phyloP scores from a whole-genome alignment of 2,113 vertebrate genomes.

The Cyrtonyx montezumae region DNA sequence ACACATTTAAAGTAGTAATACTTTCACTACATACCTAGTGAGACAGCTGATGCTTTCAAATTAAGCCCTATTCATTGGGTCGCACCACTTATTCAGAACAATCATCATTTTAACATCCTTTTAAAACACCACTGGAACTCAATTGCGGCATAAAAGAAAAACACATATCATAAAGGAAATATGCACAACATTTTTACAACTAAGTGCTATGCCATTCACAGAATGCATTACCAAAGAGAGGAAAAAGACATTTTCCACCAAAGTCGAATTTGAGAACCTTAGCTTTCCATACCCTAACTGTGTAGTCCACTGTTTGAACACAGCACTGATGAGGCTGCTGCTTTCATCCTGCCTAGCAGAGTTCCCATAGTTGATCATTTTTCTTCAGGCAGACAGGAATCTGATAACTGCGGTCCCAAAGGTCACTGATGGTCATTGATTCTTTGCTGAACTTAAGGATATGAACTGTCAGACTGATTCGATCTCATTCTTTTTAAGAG shows the following conservation, averaged over 20 bases:
- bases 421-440: not conserved
- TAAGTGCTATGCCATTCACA: not conserved
- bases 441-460: not conserved
- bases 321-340: not conserved
- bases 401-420: not conserved
- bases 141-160: not conserved
- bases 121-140: not conserved
- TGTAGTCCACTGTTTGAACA: not conserved
- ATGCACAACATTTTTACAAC: not conserved
- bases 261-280: not conserved
- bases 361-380: accelerated
- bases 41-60: not conserved
- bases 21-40: not conserved
- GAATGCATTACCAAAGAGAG: not conserved
- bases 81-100: not conserved
- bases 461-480: not conserved
- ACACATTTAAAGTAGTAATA: not conserved
- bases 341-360: not conserved
- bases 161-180: not conserved
- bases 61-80: not conserved
- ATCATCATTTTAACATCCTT: not conserved
- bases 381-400: not conserved
- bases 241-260: not conserved
- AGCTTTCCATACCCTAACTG: not conserved
- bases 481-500: not conserved